Base-by-base conservation (phyloP, 2,797 vertebrate genomes). In the Mormyrops attenuatus region DNA sequence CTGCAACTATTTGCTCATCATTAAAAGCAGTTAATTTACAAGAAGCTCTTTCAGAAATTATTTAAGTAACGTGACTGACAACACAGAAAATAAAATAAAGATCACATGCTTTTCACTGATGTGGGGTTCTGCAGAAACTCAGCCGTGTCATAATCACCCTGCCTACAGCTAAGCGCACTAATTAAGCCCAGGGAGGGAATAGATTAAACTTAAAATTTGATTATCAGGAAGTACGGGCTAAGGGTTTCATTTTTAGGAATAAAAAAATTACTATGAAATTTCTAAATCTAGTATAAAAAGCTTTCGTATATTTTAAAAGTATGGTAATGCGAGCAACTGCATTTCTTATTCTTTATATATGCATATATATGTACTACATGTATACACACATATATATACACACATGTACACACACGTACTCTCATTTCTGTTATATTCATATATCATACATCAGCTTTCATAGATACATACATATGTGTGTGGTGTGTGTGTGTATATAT, bases 251-350 rank as follows among this genome's bases (percentile, higher is more conserved):
- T 96, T 96, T 95, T 95, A 94, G 94, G 95, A 95, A 95, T 96
- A 95, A 95, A 95, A 95, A 95, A 95, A 94, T 94, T 95, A 95
- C 95, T 95, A 95, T 95, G 95, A 96, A 94, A 94, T 92, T 92
- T 94, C 93, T 91, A 91, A 90, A 93, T 90, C 4, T 53, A 53
- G 17, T 26, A 44, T 41, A 80, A 44, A 80, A 20, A 7, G 17
- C 38, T 80, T 44, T 80, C n/a, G 38, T 38, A 41, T 20, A 41
- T 77, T 77, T 38, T 38, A 80, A 44, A 80, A 73, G 26, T 80
- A 80, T 30, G 1, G 5, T 41, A 80, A 73, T 73, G 34, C 66
- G 11, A 63, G 60, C 60, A 60, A 22, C 11, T 34, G 26, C 63
- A 66, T 66, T 30, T 66, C 26, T 30, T 30, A 30, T 30, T 63